phyloP scores from a whole-genome alignment of 2,113 vertebrate genomes.

The Poeciliopsis occidentalis region DNA sequence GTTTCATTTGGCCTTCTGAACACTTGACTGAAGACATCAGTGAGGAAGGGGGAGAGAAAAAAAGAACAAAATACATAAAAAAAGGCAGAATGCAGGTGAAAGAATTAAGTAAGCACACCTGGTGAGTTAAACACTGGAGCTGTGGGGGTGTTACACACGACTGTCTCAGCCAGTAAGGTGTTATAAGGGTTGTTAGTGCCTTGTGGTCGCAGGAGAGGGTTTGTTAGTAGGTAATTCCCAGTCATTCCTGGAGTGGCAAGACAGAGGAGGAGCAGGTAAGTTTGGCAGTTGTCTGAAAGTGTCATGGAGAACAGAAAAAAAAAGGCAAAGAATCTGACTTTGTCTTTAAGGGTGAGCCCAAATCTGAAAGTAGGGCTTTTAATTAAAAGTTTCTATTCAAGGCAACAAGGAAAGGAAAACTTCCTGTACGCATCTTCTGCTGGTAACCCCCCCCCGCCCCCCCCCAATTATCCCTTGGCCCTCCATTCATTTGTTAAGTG shows the following conservation, averaged over 20 bases:
- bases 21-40: conserved; percentile 34
- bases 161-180: conserved; percentile 99
- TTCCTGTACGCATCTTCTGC: background rate
- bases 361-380: conserved; percentile 13
- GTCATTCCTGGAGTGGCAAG: conserved; percentile 98
- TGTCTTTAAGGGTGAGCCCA: conserved; percentile 1
- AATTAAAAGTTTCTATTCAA: conserved; percentile 8
- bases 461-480: too few species aligned
- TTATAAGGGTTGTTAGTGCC: conserved; percentile 99
- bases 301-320: conserved; percentile 30
- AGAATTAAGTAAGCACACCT: conserved; percentile 94
- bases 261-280: conserved; percentile 84
- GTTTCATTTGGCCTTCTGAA: conserved; percentile 47
- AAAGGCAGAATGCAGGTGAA: conserved; percentile 49
- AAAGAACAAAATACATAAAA: conserved; percentile 25
- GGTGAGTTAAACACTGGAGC: conserved; percentile 99
- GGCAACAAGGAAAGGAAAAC: conserved; percentile 6
- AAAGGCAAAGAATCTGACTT: conserved; percentile 13
- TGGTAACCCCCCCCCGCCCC: too few species aligned
- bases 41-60: conserved; percentile 11
- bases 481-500: background rate
- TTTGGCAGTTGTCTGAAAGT: conserved; percentile 35
- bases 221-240: conserved; percentile 99
- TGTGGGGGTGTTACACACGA: conserved; percentile 99
- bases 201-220: conserved; percentile 99